These are phyloP conservation scores for Zosterops borbonicus DNA, from an alignment of 2,113 vertebrate species.

Conservation along the genomic window DNA sequence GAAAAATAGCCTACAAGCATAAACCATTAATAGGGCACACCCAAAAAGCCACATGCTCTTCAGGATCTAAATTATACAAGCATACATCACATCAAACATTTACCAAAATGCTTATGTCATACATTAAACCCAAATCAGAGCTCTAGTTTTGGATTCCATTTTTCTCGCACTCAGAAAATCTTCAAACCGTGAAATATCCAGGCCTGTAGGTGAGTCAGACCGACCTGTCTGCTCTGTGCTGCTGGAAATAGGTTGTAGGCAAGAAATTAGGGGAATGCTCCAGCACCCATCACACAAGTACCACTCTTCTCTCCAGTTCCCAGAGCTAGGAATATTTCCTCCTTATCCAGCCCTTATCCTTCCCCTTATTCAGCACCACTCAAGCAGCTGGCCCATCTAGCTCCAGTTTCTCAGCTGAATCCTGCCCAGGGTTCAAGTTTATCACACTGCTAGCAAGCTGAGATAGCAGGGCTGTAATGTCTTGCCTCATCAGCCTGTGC, in stretches of 20 bases:
- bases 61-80: neutral
- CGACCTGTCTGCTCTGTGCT: neutral
- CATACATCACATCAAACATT: neutral
- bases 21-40: neutral
- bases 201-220: accelerated
- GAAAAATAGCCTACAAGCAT: neutral
- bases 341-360: neutral
- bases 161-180: neutral
- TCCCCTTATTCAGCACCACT: neutral
- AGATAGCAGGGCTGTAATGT: neutral
- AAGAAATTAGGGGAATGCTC: neutral
- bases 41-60: neutral
- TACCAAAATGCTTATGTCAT: neutral
- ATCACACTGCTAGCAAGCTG: neutral
- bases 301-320: neutral
- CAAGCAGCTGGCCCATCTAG: neutral
- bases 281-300: neutral
- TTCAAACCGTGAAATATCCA: neutral
- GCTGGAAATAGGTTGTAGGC: neutral
- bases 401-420: neutral
- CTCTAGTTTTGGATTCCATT: neutral
- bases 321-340: neutral
- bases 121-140: neutral
- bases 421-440: neutral
- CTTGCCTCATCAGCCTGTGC: neutral